Percentiles rank a stretch among this genome's conserved stretches.
Conservation (phyloP, 2,797 vertebrate genomes). For the Gobio occitaniae region DNA sequence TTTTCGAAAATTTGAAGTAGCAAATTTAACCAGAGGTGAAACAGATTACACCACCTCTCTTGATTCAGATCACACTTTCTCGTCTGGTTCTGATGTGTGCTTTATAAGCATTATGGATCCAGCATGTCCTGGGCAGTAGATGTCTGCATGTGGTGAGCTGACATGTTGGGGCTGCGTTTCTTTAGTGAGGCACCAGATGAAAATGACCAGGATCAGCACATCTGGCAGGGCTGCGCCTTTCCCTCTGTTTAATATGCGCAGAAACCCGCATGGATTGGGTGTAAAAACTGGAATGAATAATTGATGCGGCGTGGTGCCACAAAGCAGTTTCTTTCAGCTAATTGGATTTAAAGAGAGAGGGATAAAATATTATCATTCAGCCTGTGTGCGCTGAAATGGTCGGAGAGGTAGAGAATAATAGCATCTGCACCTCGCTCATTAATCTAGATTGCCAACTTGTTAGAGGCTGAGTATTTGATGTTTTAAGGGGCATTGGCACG, state of each 20-base stretch:
- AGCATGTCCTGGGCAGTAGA: slow-evolving; percentile 8
- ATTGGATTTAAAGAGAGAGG: slow-evolving; percentile 75
- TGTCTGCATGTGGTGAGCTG: slow-evolving; percentile 2
- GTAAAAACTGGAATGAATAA: slow-evolving; percentile 79
- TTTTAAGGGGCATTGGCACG: slow-evolving; percentile 16
- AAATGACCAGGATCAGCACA: slow-evolving; percentile 72
- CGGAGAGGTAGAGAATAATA: slow-evolving; percentile 64
- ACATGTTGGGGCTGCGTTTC: slow-evolving; percentile 1
- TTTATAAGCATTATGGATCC: slow-evolving; percentile 42
- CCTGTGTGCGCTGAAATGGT: slow-evolving; percentile 54
- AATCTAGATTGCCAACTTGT: slow-evolving; percentile 53
- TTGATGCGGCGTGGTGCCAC: slow-evolving; percentile 74
- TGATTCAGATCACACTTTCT: slow-evolving; percentile 26
- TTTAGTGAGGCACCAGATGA: slow-evolving; percentile 64
- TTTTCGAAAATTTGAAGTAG: background rate
- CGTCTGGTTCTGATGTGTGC: slow-evolving; percentile 29
- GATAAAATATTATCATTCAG: slow-evolving; percentile 64
- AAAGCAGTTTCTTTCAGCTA: slow-evolving; percentile 76
- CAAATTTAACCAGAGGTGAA: background rate
- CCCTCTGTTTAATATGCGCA: slow-evolving; percentile 77
- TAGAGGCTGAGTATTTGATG: slow-evolving; percentile 38
- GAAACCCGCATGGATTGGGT: slow-evolving; percentile 74
- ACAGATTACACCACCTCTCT: slow-evolving; percentile 12
- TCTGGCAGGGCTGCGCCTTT: slow-evolving; percentile 69
- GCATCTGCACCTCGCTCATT: slow-evolving; percentile 55